Percentiles rank a stretch among this genome's conserved stretches.
Conservation (phyloP, 1,140 invertebrate genomes). For the Tetramorium alpestre region DNA sequence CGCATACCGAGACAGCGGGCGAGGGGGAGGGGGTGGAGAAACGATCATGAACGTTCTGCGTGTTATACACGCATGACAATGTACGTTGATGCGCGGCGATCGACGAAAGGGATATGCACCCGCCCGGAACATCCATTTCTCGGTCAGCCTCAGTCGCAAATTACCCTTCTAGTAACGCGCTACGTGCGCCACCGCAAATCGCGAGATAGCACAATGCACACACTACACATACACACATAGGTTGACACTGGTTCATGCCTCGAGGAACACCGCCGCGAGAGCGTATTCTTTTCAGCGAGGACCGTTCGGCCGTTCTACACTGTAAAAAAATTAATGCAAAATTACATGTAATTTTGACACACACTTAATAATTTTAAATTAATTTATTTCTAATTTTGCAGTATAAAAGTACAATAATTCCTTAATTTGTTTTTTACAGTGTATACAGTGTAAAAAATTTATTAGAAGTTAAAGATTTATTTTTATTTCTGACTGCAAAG, state of each 20-base stretch:
- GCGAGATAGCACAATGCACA: conserved; percentile 37
- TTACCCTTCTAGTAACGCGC: conserved; percentile 35
- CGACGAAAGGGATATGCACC: conserved; percentile 42
- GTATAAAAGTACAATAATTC: too few species aligned
- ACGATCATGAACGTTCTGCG: conserved; percentile 1
- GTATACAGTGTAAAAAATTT: too few species aligned
- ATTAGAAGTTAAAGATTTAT: too few species aligned
- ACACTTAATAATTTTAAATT: too few species aligned
- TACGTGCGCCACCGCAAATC: conserved; percentile 51
- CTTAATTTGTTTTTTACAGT: too few species aligned
- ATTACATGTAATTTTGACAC: too few species aligned
- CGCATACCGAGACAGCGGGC: conserved; percentile 5
- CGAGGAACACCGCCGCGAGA: conserved; percentile 63
- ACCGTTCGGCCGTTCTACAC: background rate
- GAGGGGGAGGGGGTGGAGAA: background rate
- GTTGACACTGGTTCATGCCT: conserved; percentile 65
- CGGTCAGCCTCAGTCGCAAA: conserved; percentile 47
- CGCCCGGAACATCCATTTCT: conserved; percentile 31
- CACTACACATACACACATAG: conserved; percentile 20
- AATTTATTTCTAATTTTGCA: too few species aligned
- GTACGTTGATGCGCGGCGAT: conserved; percentile 25
- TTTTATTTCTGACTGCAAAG: too few species aligned
- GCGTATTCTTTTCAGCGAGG: background rate
- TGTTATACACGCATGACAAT: conserved; percentile 35
- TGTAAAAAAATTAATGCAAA: too few species aligned